These are phyloP conservation scores for Polymixis flavicincta DNA, from an alignment of 2,888 invertebrate species.

Conservation along the genomic window DNA sequence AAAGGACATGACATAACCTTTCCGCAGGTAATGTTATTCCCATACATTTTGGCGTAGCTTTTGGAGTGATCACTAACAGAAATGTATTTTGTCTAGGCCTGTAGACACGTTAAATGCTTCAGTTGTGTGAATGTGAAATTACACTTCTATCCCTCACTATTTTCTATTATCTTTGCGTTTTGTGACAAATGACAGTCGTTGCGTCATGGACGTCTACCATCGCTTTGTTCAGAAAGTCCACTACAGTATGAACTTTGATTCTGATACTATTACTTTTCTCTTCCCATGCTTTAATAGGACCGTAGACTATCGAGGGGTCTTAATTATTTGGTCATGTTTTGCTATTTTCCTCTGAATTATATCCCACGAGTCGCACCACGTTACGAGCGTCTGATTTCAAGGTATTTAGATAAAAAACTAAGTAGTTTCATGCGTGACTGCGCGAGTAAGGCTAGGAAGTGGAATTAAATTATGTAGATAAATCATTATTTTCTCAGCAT, in stretches of 20 bases:
- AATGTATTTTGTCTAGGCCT: no score
- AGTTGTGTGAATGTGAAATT: conserved; percentile 5
- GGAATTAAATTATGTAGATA: conserved; percentile 57
- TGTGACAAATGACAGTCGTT: conserved; percentile 54
- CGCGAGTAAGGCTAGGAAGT: conserved; percentile 64
- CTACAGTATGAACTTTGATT: conserved; percentile 55
- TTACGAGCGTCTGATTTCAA: conserved; percentile 68
- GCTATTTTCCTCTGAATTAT: conserved; percentile 56
- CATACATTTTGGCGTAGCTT: no score
- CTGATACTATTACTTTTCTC: conserved; percentile 46
- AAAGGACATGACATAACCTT: no score
- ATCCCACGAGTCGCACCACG: conserved; percentile 64
- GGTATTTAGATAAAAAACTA: conserved; percentile 71
- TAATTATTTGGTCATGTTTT: conserved; percentile 45
- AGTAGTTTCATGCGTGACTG: conserved; percentile 70
- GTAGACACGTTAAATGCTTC: background rate
- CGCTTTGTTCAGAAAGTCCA: conserved; percentile 54
- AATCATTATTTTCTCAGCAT: conserved; percentile 60
- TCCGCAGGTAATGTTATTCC: no score
- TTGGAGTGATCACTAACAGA: no score
- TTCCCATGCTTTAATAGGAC: conserved; percentile 32
- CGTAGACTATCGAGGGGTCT: conserved; percentile 46
- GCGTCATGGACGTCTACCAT: conserved; percentile 47
- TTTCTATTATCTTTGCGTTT: conserved; percentile 19
- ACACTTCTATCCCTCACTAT: conserved; percentile 23